A percentile compares a stretch with the other conserved stretches of the same genome.
Evolutionary conservation across 2,113 vertebrate species (phyloP).

Genomic region (Chroicocephalus ridibundus): DNA sequence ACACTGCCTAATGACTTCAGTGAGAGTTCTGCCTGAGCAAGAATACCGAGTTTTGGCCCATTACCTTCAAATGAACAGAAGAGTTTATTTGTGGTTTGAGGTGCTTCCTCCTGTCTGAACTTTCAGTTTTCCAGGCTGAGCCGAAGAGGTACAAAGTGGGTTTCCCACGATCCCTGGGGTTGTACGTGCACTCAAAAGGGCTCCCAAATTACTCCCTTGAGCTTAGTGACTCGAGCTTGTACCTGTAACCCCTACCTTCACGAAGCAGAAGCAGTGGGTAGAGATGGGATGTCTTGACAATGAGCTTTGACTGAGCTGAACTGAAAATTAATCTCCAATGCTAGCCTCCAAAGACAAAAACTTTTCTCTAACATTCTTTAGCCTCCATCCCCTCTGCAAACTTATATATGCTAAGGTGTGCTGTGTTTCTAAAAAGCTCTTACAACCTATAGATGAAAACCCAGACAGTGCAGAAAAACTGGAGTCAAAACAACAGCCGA

Average conservation of each 20-base stretch:
- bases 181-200: neutral
- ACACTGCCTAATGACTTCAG: neutral
- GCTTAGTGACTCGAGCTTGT: neutral
- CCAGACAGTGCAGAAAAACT: neutral
- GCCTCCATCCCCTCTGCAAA: neutral
- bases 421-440: neutral
- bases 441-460: neutral
- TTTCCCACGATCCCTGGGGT: neutral
- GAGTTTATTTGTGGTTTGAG: slow-evolving; percentile 44
- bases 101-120: slow-evolving; percentile 39
- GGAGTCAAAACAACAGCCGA: neutral
- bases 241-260: neutral
- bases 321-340: neutral
- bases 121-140: neutral
- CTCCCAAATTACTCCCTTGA: neutral
- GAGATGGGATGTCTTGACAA: neutral
- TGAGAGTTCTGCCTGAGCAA: slow-evolving; percentile 15
- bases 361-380: neutral
- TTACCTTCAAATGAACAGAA: slow-evolving; percentile 47
- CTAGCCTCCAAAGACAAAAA: neutral
- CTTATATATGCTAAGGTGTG: neutral
- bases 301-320: neutral
- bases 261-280: neutral
- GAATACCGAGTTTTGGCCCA: slow-evolving; percentile 22
- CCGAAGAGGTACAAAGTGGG: neutral